Evolutionary conservation across 2,888 invertebrate species (phyloP), one percentile per base, ranked within the genome.

Genomic region (Drosophila atripex): DNA sequence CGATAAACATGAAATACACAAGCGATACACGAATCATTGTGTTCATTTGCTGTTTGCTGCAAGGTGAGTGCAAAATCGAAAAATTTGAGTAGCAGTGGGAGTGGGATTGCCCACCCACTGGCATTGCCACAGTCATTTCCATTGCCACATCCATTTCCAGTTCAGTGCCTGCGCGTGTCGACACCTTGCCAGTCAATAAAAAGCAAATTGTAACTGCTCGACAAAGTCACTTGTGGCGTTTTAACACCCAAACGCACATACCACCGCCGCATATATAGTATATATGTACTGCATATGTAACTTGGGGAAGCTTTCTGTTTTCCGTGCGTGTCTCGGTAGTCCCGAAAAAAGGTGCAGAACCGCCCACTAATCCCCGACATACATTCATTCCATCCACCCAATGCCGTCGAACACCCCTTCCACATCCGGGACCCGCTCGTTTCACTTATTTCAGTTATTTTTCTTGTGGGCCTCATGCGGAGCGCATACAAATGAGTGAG

Each of bases 1-100:
- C 87, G 87, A 80, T 83, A 88, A 91, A 90, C 88, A 91, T 91
- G 91, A 90, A 89, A 89, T 88, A 89, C 78, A 79, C 86, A 80
- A 89, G 86, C 76, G 89, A 89, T 87, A 88, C 88, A 78, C 86
- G 80, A 80, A 85, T 91, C 78, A 85, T 91, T 80, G 75, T 90
- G 79, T 86, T 91, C 80, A 88, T 86, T 80, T 88, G 85, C 77
- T 88, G 82, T 77, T 74, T 89, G 78, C 83, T 89, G 77, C 88
- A 89, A 88, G 89, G 89, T 89, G 75, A 89, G 89, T 87, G 64
- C 60, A 57, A 58, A 58, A 73, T 55, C 56, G 70, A 66, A 35
- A 35, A 35, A 49, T 21, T 21, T 12, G 49, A 21, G 39, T 12
- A 5, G 14, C 6, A 23, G 9, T n/a, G 6, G 12, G 12, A 30